Base-by-base conservation (phyloP, 2,113 vertebrate genomes). In the Syrmaticus mikado region DNA sequence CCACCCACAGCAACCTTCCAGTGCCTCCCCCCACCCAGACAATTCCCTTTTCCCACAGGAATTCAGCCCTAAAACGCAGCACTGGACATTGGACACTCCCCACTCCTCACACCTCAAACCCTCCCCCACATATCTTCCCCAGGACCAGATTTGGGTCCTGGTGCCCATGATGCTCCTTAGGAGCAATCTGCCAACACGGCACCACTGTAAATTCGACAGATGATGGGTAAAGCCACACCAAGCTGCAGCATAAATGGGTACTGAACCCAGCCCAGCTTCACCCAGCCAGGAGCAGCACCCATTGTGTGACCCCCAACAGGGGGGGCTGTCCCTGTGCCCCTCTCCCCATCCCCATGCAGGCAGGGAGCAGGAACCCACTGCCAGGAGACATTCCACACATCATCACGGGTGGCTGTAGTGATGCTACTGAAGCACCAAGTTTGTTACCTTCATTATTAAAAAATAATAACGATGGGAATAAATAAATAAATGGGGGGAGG, bases 61-160 rank as follows among this genome's bases (percentile, higher is more conserved):
- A 40, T 40, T 17, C 48, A 9, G 55, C 43, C 38, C 66, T 7
- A 17, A 62, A 13, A 18, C 0, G 0, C 2, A 0, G 45, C 0
- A 1, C 60, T 45, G 71, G 50, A 12, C 0, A 3, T 1, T 0
- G 43, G 20, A 40, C 11, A 11, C 41, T 11, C 53, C 4, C 52
- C 15, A 38, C 13, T 38, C 50, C 45, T 16, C 14, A 6, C 41
- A 5, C 41, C 18, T 14, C 11, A 10, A 4, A 38, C 9, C 36
- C 18, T 8, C 5, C 52, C 25, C 27, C 48, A 40, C 18, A 4
- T 38, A 27, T 16, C 27, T 50, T 58, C 0, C 0, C 0, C 0
- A 60, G 32, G 68, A 32, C 6, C 0, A 5, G 36, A 13, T 48
- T 18, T 19, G 66, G 76, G 30, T 60, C 19, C 19, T 4, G 38